phyloP scores from a whole-genome alignment of 2,888 invertebrate species.

The Lycia hirtaria region DNA sequence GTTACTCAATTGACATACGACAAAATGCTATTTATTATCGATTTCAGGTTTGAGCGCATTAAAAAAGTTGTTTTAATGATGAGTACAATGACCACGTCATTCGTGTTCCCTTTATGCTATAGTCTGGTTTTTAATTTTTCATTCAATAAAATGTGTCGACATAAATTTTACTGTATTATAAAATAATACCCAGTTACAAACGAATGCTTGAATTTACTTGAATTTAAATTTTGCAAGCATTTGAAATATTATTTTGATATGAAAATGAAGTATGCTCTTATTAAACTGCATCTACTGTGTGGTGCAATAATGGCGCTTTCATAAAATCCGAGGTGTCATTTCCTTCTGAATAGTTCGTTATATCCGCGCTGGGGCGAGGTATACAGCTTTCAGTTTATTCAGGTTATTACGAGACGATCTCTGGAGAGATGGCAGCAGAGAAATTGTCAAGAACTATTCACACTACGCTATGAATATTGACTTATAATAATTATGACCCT shows the following conservation, averaged over 20 bases:
- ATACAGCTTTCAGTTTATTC: constrained; percentile 65
- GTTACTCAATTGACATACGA: too few species aligned
- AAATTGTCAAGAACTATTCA: constrained; percentile 43
- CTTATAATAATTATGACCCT: too few species aligned
- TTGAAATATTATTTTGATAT: not conserved
- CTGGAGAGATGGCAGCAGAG: constrained; percentile 39
- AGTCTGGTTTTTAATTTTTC: too few species aligned
- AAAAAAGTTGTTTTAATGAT: not conserved
- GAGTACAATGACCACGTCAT: too few species aligned
- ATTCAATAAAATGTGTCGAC: not conserved
- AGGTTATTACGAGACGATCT: constrained; percentile 61
- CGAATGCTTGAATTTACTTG: too few species aligned
- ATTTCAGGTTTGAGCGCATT: too few species aligned
- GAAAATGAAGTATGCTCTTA: constrained; percentile 15
- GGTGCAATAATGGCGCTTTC: constrained; percentile 62
- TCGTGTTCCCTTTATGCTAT: too few species aligned
- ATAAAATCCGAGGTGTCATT: constrained; percentile 74
- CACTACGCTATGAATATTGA: not conserved
- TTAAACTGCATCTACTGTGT: constrained; percentile 18
- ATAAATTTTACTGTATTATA: not conserved
- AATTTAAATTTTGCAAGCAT: too few species aligned
- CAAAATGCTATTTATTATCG: too few species aligned
- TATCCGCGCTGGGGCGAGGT: constrained; percentile 55
- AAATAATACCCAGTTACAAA: too few species aligned
- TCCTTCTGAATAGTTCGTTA: constrained; percentile 76